Percentiles rank a stretch among this genome's conserved stretches.
Evolutionary conservation across 2,888 invertebrate genomes (phyloP).

Genomic region (Napeogenes sylphis): DNA sequence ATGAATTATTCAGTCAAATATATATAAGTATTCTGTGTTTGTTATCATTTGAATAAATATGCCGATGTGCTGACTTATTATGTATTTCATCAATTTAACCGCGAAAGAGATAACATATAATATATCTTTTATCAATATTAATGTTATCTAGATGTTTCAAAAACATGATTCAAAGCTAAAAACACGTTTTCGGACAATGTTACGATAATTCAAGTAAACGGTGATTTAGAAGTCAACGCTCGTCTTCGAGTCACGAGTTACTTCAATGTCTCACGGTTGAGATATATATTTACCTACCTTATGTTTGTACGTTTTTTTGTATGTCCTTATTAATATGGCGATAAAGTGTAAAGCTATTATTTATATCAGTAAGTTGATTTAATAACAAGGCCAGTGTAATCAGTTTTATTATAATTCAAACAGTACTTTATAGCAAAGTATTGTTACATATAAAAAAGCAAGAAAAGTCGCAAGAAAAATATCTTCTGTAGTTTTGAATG

Average conservation of each 20-base stretch:
- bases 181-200: slow-evolving; percentile 8
- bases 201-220: slow-evolving; percentile 10
- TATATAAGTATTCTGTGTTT: too few relatives aligned
- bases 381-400: too few relatives aligned
- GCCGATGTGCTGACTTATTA: too few relatives aligned
- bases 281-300: not conserved
- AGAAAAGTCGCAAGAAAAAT: slow-evolving; percentile 17
- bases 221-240: slow-evolving; percentile 18
- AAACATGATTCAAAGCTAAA: slow-evolving; percentile 6
- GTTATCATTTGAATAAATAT: too few relatives aligned
- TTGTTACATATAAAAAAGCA: not conserved
- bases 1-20: too few relatives aligned
- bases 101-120: too few relatives aligned
- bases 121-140: too few relatives aligned
- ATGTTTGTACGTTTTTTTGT: not conserved
- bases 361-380: too few relatives aligned
- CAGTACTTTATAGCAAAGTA: not conserved
- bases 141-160: not conserved
- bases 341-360: not conserved
- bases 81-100: too few relatives aligned
- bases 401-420: too few relatives aligned
- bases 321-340: not conserved
- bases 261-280: slow-evolving; percentile 23
- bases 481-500: slow-evolving; percentile 18
- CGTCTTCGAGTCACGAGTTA: slow-evolving; percentile 30